Evolutionary conservation across 2,797 vertebrate genomes (phyloP), one percentile per base, ranked within the genome.

Genomic region (Schizothorax lantsangensis): DNA sequence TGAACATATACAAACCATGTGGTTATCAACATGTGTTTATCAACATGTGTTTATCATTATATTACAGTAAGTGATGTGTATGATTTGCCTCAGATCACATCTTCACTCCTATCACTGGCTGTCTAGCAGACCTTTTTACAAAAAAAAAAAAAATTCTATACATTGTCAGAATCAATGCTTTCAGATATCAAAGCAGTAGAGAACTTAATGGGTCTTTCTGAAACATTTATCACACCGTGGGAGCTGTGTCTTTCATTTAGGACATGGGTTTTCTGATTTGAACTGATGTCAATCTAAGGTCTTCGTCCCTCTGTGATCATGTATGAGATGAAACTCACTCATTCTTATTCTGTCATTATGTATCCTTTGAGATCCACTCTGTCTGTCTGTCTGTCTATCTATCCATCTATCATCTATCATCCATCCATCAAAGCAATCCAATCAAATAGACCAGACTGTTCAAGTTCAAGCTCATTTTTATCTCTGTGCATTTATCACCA

Each of bases 1-100:
- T 38, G 69, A 72, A 72, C 38, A 72, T 40, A 43, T 23, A 38
- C 21, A 72, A 75, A 74, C 43, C 45, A 75, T 75, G 19, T 47
- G 72, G 1, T 74, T 45, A 30, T 49, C 72, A 47, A 47, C 23
- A 49, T 47, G 43, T 45, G 43, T 47, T 71, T 21, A 71, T 71
- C 36, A 40, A 47, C 23, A 49, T 47, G 43, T 45, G 43, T 47
- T 71, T 21, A 71, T 71, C 36, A 40, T 40, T 40, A 23, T 12
- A 71, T 40, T 23, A 40, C 68, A 23, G 10, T 12, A 38, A 38
- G 36, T 43, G 11, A 68, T 68, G 30, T 68, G 36, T 72, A 43
- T 43, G 69, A 23, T 40, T 43, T 72, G 5, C 21, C 21, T 38
- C 21, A 43, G 38, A 43, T 40, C 36, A 5, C 9, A 71, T 72